These are phyloP conservation scores for Porites lobata DNA, from an alignment of 92 coral and sea anemone species.

Conservation along the genomic window DNA sequence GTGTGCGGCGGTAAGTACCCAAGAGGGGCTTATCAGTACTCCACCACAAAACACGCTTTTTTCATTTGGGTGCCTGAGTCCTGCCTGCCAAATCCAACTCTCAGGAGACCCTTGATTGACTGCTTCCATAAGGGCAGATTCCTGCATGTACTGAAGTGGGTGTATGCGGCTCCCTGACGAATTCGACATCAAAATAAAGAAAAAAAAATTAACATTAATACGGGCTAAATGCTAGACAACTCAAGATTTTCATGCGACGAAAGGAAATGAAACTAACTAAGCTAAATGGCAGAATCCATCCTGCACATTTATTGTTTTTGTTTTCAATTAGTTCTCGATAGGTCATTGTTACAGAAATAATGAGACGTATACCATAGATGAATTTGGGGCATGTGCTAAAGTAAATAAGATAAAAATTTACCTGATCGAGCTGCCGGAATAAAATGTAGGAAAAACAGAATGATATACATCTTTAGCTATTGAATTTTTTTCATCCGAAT, in stretches of 20 bases:
- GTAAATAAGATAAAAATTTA: not conserved
- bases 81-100: slow-evolving; percentile 43
- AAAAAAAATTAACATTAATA: not conserved
- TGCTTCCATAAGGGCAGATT: slow-evolving; percentile 38
- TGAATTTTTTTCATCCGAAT: not conserved
- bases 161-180: slow-evolving; percentile 5
- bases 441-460: not conserved
- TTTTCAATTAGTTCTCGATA: no score
- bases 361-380: not conserved
- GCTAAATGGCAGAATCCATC: no score
- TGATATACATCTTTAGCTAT: not conserved
- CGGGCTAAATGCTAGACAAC: not conserved
- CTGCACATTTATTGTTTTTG: no score
- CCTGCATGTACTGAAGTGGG: slow-evolving; percentile 31
- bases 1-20: slow-evolving; percentile 30
- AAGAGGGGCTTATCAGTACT: slow-evolving; percentile 6
- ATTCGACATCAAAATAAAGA: no score
- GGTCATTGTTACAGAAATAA: no score
- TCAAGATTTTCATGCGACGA: not conserved
- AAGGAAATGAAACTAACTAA: no score
- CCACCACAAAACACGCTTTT: slow-evolving; percentile 24
- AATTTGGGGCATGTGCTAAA: no score
- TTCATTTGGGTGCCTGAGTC: slow-evolving; percentile 26
- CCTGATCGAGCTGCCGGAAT: slow-evolving; percentile 13
- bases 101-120: slow-evolving; percentile 36